Base-by-base conservation (phyloP, 2,113 vertebrate species). In the Oryzias curvinotus region DNA sequence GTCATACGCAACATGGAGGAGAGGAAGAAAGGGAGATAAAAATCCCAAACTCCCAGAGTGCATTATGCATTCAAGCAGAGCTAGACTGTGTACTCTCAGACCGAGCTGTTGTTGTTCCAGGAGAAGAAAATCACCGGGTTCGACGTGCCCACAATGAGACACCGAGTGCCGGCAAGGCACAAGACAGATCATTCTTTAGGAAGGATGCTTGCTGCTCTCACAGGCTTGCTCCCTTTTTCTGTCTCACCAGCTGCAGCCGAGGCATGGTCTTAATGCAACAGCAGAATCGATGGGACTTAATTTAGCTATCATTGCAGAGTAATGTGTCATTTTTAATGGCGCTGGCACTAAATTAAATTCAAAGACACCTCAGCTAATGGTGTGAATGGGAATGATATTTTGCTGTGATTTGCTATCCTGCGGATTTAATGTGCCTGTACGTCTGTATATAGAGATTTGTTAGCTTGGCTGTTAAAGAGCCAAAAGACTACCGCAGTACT, bases 271-370 rank as follows among this genome's bases (percentile, higher is more conserved):
- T 90, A 90, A 90, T 89, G 89, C 82, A 87, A 86, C 80, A 60
- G 77, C 80, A 50, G 72, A 89, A 90, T 90, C 89, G 85, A 90
- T 90, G 84, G 75, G 81, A 89, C 84, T 90, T 90, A 78, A 89
- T 89, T 89, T 83, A 90, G 85, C 84, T 88, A 87, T 88, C 87
- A 88, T 89, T 87, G 86, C 76, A 68, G 81, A 82, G 85, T 89
- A 85, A 88, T 89, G 84, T 90, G 89, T 90, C 89, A 89, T 90
- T 90, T 89, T 87, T 89, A 88, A 88, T 89, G 84, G 85, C 2
- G 57, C 81, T 76, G 65, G 73, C 76, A 90, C 90, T 90, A 87
- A 91, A 90, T 91, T 90, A 90, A 90, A 90, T 87, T 87, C 87
- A 87, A 88, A 87, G 86, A 86, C 82, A 87, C 85, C 82, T 77